phyloP scores from a whole-genome alignment of 2,888 invertebrate species.

The Perizoma flavofasciatum region DNA sequence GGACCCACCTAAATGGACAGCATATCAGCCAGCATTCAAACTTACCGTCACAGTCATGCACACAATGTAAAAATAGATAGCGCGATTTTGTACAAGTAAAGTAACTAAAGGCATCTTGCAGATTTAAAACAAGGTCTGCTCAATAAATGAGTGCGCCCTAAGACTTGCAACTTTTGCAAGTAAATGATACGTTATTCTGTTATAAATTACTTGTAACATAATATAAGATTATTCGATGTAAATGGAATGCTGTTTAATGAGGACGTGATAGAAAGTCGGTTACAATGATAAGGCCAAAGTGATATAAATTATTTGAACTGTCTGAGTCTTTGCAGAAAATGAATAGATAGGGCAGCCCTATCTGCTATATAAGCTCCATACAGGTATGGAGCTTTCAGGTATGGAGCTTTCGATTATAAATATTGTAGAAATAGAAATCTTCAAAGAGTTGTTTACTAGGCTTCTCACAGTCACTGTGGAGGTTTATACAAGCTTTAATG shows the following conservation, averaged over 20 bases:
- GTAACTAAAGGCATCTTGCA: too few relatives aligned
- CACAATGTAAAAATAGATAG: too few relatives aligned
- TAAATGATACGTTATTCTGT: conserved; percentile 24
- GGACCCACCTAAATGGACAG: too few relatives aligned
- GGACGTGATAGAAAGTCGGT: conserved; percentile 33
- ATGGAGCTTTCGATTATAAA: conserved; percentile 12
- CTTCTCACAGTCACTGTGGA: too few relatives aligned
- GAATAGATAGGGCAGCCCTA: conserved; percentile 19
- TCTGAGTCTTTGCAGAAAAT: conserved; percentile 25
- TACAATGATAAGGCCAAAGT: conserved; percentile 21
- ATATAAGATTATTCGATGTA: conserved; percentile 30
- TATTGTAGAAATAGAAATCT: not conserved
- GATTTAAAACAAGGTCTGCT: not conserved
- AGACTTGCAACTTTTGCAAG: not conserved
- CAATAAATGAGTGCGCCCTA: conserved; percentile 8
- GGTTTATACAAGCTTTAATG: too few relatives aligned
- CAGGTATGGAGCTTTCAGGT: not conserved
- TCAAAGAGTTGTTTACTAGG: conserved; percentile 9
- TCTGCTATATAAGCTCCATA: too few relatives aligned
- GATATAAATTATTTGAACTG: conserved; percentile 26
- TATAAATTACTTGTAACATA: conserved; percentile 26
- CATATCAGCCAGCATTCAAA: too few relatives aligned
- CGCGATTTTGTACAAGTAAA: too few relatives aligned
- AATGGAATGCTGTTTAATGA: conserved; percentile 31
- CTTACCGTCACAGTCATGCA: too few relatives aligned